Evolutionary conservation across 2,888 invertebrate species (phyloP), one percentile per base, ranked within the genome.

Genomic region (Leptodirus hochenwartii): DNA sequence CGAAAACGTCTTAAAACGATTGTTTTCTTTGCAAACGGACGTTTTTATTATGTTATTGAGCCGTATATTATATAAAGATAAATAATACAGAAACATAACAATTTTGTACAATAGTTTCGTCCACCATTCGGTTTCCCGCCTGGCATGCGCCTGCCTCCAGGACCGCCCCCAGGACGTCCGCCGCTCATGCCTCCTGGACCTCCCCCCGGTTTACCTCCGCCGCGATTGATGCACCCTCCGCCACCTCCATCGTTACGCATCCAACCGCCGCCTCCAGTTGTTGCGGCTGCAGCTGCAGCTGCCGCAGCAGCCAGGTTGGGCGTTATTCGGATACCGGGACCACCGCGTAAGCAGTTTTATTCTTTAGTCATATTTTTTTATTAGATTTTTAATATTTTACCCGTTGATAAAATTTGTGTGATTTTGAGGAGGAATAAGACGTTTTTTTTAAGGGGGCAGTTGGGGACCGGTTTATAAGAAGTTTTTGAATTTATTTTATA

Each of bases 171-270:
- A 2, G 60, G 61, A 3, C 46, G 61, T 15, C 62, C 58, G 14
- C 61, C 56, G 17, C 45, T 59, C 24, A 43, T 63, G 15, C 63
- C 63, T 10, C 61, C 59, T 33, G 67, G 69, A 14, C 69, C 70
- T 13, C 73, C 60, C 30, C 74, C 64, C 41, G 76, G 61, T 43
- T 62, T 58, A 43, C 67, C 68, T 4, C 62, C 67, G 20, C 61
- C 66, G 23, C 59, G 75, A 50, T 43, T 72, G 45, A 49, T 61
- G 42, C 66, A 70, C 9, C 58, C 58, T 37, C 33, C 29, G 4
- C 13, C 24, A 17, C 33, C 33, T 12, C 33, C 33, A 3, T 14
- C 10, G 17, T 33, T 35, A 20, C 34, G 34, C 3, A 31, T 33
- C 23, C 34, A 37, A 25, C 36, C 41, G 6, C 37, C 39, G 12